Base-by-base conservation (phyloP, 2,113 vertebrate genomes). In the Saccopteryx bilineata region DNA sequence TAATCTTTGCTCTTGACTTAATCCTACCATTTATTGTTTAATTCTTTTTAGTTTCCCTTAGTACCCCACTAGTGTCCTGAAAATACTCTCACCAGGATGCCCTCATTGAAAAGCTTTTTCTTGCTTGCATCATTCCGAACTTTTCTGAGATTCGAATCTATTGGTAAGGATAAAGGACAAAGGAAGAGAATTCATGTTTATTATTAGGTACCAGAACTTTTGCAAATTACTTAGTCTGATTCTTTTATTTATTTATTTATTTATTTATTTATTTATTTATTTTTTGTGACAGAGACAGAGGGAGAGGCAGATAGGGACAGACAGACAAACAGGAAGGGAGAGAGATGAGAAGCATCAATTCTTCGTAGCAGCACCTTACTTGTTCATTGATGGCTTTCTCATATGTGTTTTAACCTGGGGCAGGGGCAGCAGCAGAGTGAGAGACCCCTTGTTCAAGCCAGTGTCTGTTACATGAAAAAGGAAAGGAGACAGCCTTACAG, bases 141-240 rank as follows among this genome's bases (percentile, higher is more conserved):
- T n/a, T 50, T 80, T 94, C 61, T 76, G 87, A 31, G 39, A 75
- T 90, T 85, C 80, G 11, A 87, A 66, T 78, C 9, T 91, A 82
- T n/a, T 69, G 46, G 5, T 79, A 60, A 9, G 24, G 15, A 23
- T 12, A 93, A 93, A 52, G 9, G 17, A 19, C 48, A 72, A 11
- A 15, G 9, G 26, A 88, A 74, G 63, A 81, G n/a, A 95, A 87
- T 10, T 58, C 3, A 21, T 50, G 80, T 92, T 71, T 75, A 58
- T 69, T 88, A 48, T 26, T 89, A 75, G 46, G 52, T 91, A 63
- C 39, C 48, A 46, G 58, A 87, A 69, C 1, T 2, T 93, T 93
- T 74, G 11, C 2, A 56, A 54, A 18, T 83, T 85, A 56, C 13
- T 17, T 84, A 61, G 78, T 65, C 33, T 84, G 81, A 80, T 58